These are phyloP conservation scores for Asarcornis scutulata DNA, from an alignment of 2,113 vertebrate genomes.

Conservation along the genomic window DNA sequence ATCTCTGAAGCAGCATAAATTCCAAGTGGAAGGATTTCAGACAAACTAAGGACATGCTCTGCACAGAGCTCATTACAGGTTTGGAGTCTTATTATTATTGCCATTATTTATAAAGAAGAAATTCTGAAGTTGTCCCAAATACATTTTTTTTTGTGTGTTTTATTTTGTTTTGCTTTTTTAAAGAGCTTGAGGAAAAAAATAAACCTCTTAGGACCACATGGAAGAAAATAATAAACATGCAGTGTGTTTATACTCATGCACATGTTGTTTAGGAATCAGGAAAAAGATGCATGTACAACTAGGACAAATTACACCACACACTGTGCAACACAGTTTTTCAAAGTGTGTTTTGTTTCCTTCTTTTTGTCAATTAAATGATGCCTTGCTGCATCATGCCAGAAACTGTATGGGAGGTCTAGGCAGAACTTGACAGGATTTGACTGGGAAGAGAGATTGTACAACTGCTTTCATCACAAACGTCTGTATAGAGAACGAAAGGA, in stretches of 20 bases:
- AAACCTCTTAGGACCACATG: background rate
- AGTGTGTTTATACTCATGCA: background rate
- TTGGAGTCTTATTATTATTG: background rate
- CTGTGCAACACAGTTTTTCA: background rate
- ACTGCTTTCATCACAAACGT: background rate
- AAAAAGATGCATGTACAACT: background rate
- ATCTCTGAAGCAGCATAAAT: background rate
- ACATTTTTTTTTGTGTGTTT: background rate
- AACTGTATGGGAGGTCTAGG: background rate
- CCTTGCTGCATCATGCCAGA: background rate
- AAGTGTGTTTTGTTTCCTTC: conserved; percentile 2
- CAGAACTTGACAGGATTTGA: background rate
- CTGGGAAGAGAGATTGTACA: background rate
- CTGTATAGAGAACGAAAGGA: background rate
- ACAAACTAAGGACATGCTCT: background rate
- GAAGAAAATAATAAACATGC: background rate
- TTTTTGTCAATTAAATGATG: conserved; percentile 20
- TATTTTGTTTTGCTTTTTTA: background rate
- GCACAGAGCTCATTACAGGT: background rate
- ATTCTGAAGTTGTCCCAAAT: background rate
- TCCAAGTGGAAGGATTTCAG: background rate
- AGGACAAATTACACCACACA: background rate
- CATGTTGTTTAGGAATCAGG: background rate
- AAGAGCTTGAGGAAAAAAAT: background rate
- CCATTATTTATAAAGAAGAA: background rate